phyloP scores from a whole-genome alignment of 2,797 vertebrate species.

The Phrynocephalus vlangalii region DNA sequence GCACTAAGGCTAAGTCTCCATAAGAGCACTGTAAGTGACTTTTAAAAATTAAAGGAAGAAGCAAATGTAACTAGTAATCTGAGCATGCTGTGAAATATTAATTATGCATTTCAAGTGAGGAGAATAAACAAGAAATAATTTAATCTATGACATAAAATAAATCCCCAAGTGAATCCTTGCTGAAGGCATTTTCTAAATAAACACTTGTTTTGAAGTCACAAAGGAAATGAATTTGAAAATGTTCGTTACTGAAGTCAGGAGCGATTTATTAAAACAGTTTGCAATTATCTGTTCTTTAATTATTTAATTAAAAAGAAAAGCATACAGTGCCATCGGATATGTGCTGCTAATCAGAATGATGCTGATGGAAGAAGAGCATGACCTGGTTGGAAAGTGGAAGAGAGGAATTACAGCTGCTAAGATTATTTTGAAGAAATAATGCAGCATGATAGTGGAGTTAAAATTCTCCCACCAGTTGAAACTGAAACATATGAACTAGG shows the following conservation, averaged over 20 bases:
- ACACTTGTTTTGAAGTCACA: conserved; percentile 73
- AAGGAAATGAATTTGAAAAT: conserved; percentile 68
- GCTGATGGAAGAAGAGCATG: conserved; percentile 39
- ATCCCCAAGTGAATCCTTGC: conserved; percentile 67
- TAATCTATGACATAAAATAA: conserved; percentile 75
- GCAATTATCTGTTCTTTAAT: conserved; percentile 22
- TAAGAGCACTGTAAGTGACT: conserved; percentile 70
- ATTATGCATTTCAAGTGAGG: conserved; percentile 74
- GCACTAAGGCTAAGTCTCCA: conserved; percentile 59
- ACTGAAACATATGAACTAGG: conserved; percentile 21
- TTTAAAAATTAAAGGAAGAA: conserved; percentile 75
- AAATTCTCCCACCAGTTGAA: conserved; percentile 3
- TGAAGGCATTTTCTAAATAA: conserved; percentile 75
- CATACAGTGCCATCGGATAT: conserved; percentile 39
- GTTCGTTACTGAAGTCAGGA: conserved; percentile 65
- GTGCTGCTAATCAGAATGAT: background rate
- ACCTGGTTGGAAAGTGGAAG: conserved; percentile 34
- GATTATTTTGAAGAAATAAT: conserved; percentile 35
- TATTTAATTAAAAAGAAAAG: conserved; percentile 35
- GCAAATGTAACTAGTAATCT: conserved; percentile 70
- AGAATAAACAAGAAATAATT: conserved; percentile 77
- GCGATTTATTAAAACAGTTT: conserved; percentile 66
- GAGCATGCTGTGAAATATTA: conserved; percentile 75
- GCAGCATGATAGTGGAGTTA: background rate
- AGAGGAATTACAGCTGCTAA: conserved; percentile 27